Evolutionary conservation across 1,140 invertebrate species (phyloP).

Genomic region (Drosophila sulfurigaster): DNA sequence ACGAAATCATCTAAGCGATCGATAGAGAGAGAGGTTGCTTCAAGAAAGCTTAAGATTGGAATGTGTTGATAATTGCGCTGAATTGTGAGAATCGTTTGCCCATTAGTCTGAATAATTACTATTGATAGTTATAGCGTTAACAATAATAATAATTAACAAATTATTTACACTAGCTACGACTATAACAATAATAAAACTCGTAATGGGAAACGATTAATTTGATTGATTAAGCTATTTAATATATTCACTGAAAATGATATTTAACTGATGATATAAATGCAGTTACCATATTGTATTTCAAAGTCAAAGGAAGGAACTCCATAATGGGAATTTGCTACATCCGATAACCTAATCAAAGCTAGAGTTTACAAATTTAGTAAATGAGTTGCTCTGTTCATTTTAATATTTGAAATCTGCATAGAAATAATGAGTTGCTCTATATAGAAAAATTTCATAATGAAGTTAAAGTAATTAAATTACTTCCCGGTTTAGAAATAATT

Average conservation of each 20-base stretch:
- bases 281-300: not conserved
- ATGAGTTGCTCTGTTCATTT: too few relatives aligned
- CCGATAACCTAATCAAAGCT: not conserved
- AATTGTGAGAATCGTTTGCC: slow-evolving; percentile 1
- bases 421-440: too few relatives aligned
- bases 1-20: not conserved
- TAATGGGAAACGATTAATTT: not conserved
- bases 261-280: not conserved
- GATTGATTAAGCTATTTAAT: not conserved
- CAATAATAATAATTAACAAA: slow-evolving; percentile 4
- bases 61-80: slow-evolving; percentile 2
- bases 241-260: too few relatives aligned
- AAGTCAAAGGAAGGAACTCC: slow-evolving; percentile 11
- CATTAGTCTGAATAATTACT: not conserved
- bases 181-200: not conserved
- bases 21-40: not conserved
- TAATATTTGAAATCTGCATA: too few relatives aligned
- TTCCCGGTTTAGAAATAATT: too few relatives aligned
- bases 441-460: too few relatives aligned
- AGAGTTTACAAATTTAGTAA: too few relatives aligned
- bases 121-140: not conserved
- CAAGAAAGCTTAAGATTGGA: not conserved
- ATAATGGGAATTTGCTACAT: not conserved
- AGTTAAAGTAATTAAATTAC: too few relatives aligned
- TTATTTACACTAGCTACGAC: not conserved